These are phyloP conservation scores for Hydrolagus colliei DNA, from an alignment of 2,797 vertebrate genomes.

Conservation along the genomic window DNA sequence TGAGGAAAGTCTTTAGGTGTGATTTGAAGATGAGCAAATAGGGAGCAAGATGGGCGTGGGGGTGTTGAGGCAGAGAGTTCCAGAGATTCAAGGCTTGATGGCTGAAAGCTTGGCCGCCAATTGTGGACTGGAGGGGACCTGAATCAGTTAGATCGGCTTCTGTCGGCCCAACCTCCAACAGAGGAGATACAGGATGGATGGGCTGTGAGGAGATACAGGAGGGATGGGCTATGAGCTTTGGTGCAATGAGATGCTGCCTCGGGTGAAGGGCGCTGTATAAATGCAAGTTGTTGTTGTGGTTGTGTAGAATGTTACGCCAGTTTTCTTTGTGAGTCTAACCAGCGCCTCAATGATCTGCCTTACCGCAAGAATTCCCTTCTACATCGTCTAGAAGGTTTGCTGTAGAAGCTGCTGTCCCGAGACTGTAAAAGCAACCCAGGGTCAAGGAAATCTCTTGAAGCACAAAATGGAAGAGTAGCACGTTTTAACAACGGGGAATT, in stretches of 20 bases:
- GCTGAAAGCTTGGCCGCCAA: no score
- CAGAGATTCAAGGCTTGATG: no score
- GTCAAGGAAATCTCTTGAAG: not conserved
- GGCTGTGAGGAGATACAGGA: not conserved
- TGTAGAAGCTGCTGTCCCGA: slow-evolving; percentile 82
- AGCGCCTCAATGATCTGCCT: slow-evolving; percentile 40
- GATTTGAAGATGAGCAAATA: no score
- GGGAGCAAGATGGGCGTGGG: no score
- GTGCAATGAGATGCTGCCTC: not conserved
- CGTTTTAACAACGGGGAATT: not conserved
- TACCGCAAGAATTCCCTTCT: slow-evolving; percentile 80
- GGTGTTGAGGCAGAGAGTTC: no score
- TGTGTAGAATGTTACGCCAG: not conserved
- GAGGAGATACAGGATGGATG: no score
- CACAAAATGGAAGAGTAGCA: not conserved
- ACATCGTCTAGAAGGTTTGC: slow-evolving; percentile 87
- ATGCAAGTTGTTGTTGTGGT: no score
- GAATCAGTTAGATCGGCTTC: not conserved
- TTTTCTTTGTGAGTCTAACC: not conserved
- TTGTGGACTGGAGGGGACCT: no score
- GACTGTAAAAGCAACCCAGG: slow-evolving; percentile 44
- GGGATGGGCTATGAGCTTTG: not conserved
- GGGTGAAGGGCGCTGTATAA: not conserved
- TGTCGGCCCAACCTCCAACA: no score
- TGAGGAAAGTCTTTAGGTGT: no score